Percentiles rank a stretch among this genome's conserved stretches.
Evolutionary conservation across 2,888 invertebrate genomes (phyloP).

Genomic region (Dryobota labecula): DNA sequence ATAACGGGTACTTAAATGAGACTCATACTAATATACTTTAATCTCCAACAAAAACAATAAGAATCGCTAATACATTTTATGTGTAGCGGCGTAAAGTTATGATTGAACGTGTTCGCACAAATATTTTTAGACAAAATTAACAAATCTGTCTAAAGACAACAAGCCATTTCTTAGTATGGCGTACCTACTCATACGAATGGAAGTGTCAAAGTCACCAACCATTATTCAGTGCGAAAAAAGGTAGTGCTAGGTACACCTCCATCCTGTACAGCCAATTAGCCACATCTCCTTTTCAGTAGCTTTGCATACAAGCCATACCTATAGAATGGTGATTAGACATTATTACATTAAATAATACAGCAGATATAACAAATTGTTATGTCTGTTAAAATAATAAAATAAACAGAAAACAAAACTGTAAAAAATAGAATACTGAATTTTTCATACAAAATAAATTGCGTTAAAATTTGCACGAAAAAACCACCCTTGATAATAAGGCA

Average conservation of each 20-base stretch:
- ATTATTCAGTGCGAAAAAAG: not conserved
- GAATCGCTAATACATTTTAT: conserved; percentile 27
- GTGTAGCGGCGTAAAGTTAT: conserved; percentile 20
- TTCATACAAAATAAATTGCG: no score
- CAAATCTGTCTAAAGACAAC: not conserved
- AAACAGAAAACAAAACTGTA: no score
- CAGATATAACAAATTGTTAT: no score
- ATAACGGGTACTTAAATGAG: conserved; percentile 21
- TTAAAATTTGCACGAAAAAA: no score
- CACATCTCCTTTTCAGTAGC: not conserved
- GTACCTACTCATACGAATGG: not conserved
- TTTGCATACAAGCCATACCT: not conserved
- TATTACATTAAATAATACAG: no score
- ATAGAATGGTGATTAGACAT: no score
- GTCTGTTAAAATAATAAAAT: no score
- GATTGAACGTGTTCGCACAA: conserved; percentile 15
- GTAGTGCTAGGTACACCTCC: not conserved
- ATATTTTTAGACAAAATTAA: not conserved
- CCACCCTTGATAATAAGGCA: no score
- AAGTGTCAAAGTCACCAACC: not conserved
- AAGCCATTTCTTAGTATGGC: no score
- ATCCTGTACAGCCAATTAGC: no score
- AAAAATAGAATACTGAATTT: no score
- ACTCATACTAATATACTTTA: not conserved
- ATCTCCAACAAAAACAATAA: conserved; percentile 16